phyloP scores from a whole-genome alignment of 1,140 invertebrate species.

The Homalodisca vitripennis region DNA sequence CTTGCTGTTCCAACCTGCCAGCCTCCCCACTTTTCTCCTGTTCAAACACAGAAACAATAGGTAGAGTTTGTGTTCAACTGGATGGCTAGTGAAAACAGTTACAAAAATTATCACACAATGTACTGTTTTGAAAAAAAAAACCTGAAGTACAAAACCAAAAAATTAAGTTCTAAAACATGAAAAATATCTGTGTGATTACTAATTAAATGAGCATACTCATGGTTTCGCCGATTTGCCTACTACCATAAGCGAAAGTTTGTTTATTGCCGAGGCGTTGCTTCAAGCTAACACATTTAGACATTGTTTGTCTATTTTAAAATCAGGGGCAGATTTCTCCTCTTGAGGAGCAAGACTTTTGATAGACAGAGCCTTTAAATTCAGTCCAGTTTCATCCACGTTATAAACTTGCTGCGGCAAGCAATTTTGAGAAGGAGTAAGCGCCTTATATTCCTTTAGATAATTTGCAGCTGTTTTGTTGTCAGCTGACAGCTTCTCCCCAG shows the following conservation, averaged over 20 bases:
- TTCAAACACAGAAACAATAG: neutral
- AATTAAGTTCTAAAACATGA: too few relatives aligned
- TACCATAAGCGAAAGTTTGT: neutral
- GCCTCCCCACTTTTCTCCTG: too few relatives aligned
- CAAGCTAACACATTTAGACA: neutral
- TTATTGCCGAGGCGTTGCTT: neutral
- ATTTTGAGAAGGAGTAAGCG: neutral
- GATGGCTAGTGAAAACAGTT: too few relatives aligned
- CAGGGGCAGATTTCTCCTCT: neutral
- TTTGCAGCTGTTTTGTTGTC: too few relatives aligned
- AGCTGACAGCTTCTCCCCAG: too few relatives aligned
- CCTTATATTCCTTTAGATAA: neutral
- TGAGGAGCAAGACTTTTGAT: neutral
- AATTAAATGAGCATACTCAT: too few relatives aligned
- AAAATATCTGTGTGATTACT: too few relatives aligned
- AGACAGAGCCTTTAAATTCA: conserved; percentile 17
- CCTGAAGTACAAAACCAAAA: too few relatives aligned
- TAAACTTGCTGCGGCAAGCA: conserved; percentile 9
- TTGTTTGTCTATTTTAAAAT: neutral
- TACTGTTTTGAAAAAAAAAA: too few relatives aligned
- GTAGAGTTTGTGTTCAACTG: too few relatives aligned
- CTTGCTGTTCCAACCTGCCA: conserved; percentile 60
- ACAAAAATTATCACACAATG: too few relatives aligned
- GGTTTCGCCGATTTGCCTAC: neutral
- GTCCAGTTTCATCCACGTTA: neutral